A percentile compares a stretch with the other conserved stretches of the same genome.
These are phyloP conservation scores for Agelas oroides DNA, from an alignment of 37 sponge, comb jelly and placozoan genomes.

Conservation along the genomic window DNA sequence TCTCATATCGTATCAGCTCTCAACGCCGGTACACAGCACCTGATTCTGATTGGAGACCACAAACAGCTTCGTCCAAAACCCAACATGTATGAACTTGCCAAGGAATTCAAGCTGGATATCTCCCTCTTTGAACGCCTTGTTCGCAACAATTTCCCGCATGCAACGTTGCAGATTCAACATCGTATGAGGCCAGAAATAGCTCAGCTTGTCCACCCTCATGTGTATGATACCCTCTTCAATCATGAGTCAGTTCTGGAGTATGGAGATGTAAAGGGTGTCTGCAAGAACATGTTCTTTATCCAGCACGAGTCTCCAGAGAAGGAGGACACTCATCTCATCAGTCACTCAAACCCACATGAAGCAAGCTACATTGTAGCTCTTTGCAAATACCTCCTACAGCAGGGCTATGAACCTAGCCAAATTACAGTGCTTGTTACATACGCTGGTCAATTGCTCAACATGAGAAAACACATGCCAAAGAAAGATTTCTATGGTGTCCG, in stretches of 20 bases:
- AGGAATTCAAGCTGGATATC: slow-evolving; percentile 82
- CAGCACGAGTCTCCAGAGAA: slow-evolving; percentile 57
- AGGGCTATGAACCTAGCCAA: slow-evolving; percentile 66
- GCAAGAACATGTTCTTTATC: slow-evolving; percentile 72
- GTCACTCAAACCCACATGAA: slow-evolving; percentile 84
- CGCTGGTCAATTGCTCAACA: slow-evolving; percentile 79
- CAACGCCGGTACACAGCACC: slow-evolving; percentile 78
- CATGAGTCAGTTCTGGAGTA: slow-evolving; percentile 64
- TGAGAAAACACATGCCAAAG: slow-evolving; percentile 51
- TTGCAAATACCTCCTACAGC: slow-evolving; percentile 72
- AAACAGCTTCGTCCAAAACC: slow-evolving; percentile 91
- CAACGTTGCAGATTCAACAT: slow-evolving; percentile 83
- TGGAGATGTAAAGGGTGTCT: slow-evolving; percentile 65
- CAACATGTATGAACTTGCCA: slow-evolving; percentile 77
- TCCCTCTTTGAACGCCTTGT: slow-evolving; percentile 91
- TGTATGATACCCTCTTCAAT: slow-evolving; percentile 72
- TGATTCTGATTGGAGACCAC: slow-evolving; percentile 98
- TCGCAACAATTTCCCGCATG: slow-evolving; percentile 71
- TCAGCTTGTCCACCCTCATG: slow-evolving; percentile 69
- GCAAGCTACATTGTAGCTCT: slow-evolving; percentile 72
- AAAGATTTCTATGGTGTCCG: slow-evolving; percentile 67
- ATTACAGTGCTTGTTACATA: slow-evolving; percentile 91
- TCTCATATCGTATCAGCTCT: slow-evolving; percentile 89
- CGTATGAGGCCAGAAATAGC: slow-evolving; percentile 96
- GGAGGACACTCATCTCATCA: slow-evolving; percentile 43